Conservation (phyloP, 2,797 vertebrate genomes). For the Acipenser oxyrinchus region DNA sequence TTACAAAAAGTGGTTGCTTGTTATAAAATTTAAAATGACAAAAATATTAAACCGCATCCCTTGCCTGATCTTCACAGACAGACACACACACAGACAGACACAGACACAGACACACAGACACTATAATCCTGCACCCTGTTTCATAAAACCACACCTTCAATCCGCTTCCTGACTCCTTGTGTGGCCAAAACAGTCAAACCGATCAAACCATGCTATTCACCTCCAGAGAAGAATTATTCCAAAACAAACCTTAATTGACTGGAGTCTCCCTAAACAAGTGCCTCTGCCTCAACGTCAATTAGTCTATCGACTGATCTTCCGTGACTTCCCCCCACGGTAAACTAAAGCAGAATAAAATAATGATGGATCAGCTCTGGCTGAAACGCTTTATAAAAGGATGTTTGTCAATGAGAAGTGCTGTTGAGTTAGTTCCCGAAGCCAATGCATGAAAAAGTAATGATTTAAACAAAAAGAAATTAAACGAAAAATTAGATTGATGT, state of each 20-base stretch:
- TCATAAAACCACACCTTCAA: no score
- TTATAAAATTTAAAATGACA: no score
- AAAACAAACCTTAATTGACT: conserved; percentile 19
- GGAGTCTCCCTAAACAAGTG: conserved; percentile 7
- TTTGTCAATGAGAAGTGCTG: conserved; percentile 21
- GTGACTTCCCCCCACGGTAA: conserved; percentile 9
- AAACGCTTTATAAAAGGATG: conserved; percentile 22
- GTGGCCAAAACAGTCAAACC: no score
- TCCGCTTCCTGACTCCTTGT: no score
- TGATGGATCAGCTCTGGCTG: conserved; percentile 19
- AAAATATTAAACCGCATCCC: no score
- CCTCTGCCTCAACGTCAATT: conserved; percentile 27
- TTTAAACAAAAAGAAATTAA: no score
- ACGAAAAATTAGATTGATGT: background rate
- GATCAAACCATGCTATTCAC: no score
- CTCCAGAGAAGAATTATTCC: conserved; percentile 17
- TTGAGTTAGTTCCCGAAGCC: conserved; percentile 22
- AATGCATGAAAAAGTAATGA: conserved; percentile 21
- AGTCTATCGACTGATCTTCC: conserved; percentile 19
- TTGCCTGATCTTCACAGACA: no score
- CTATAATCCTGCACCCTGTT: no score
- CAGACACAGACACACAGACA: no score
- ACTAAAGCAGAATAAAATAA: conserved; percentile 8
- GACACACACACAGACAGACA: no score
- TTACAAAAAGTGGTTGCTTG: no score